A percentile compares a stretch with the other conserved stretches of the same genome.
These are phyloP conservation scores for Hypothenemus hampei DNA, from an alignment of 1,140 invertebrate species.

Conservation along the genomic window DNA sequence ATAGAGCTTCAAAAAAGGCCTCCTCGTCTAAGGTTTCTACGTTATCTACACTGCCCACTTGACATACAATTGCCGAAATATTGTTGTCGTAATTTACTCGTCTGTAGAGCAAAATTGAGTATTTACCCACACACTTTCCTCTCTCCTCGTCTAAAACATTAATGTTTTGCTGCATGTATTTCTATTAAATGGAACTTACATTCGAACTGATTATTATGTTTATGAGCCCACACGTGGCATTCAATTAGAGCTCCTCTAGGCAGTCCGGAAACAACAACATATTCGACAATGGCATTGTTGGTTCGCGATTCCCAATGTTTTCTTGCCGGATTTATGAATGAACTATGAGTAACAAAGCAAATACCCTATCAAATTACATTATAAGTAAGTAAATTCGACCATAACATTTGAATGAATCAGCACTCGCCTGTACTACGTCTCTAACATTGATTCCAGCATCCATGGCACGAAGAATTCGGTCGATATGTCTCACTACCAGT, in stretches of 20 bases:
- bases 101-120: conserved; percentile 72
- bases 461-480: conserved; percentile 73
- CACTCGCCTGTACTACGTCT: conserved; percentile 74
- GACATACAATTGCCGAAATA: conserved; percentile 76
- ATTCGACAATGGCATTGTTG: conserved; percentile 83
- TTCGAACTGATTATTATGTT: conserved; percentile 79
- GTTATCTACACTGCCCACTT: conserved; percentile 58
- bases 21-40: conserved; percentile 51
- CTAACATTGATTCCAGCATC: conserved; percentile 67
- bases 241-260: conserved; percentile 79
- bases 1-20: conserved; percentile 62
- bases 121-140: conserved; percentile 73
- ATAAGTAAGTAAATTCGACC: background rate
- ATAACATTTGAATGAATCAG: conserved; percentile 34
- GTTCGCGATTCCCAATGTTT: conserved; percentile 76
- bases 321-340: conserved; percentile 65
- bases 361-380: conserved; percentile 54
- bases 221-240: conserved; percentile 88
- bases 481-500: conserved; percentile 76
- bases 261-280: conserved; percentile 73
- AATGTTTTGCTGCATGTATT: background rate
- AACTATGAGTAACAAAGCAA: conserved; percentile 71
- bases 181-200: conserved; percentile 55
- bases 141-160: conserved; percentile 72
- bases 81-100: conserved; percentile 86